Conservation (phyloP, 2,888 invertebrate genomes). For the Cabera pusaria region DNA sequence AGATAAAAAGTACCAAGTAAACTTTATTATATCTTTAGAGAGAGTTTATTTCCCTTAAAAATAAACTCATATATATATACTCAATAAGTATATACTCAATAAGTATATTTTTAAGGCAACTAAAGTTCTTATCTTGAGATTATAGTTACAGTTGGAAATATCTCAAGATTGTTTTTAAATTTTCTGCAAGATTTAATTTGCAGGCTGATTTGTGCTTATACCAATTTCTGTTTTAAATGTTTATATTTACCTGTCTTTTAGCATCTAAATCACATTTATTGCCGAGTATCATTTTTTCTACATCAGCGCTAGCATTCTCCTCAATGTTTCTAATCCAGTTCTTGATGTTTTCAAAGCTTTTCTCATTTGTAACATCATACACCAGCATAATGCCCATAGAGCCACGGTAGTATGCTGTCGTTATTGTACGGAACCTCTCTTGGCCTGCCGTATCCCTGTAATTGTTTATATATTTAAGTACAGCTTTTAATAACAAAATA, state of each 20-base stretch:
- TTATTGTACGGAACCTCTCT: slow-evolving; percentile 99
- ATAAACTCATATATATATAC: too few species aligned
- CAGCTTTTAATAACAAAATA: too few species aligned
- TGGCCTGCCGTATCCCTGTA: slow-evolving; percentile 99
- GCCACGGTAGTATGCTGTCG: slow-evolving; percentile 99
- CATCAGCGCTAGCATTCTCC: slow-evolving; percentile 99
- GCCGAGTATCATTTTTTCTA: slow-evolving; percentile 99
- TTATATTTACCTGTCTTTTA: slow-evolving; percentile 91
- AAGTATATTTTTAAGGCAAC: too few species aligned
- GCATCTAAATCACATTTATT: slow-evolving; percentile 99
- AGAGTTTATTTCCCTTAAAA: too few species aligned
- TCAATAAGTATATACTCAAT: too few species aligned
- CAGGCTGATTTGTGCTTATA: not conserved
- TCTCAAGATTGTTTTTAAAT: too few species aligned
- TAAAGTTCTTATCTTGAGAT: too few species aligned
- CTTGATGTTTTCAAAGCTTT: slow-evolving; percentile 99
- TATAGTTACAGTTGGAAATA: too few species aligned
- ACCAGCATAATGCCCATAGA: slow-evolving; percentile 99
- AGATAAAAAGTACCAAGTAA: too few species aligned
- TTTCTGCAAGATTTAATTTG: too few species aligned
- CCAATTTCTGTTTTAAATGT: not conserved
- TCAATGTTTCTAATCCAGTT: slow-evolving; percentile 99
- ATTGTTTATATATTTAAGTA: too few species aligned
- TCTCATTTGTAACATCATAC: slow-evolving; percentile 99
- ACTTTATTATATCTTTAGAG: too few species aligned